Evolutionary conservation across 1,140 invertebrate genomes (phyloP).

Genomic region (Drosophila saltans): DNA sequence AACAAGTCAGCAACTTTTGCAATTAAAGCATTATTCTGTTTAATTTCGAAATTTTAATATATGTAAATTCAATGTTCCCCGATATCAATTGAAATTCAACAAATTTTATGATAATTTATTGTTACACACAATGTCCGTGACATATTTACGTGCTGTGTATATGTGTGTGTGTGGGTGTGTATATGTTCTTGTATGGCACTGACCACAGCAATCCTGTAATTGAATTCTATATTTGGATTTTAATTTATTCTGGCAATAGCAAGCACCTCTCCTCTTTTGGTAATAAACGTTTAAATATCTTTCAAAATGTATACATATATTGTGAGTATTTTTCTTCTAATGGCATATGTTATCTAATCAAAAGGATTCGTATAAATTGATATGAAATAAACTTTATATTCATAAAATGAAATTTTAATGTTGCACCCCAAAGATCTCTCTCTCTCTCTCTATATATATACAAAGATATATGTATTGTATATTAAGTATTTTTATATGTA

Average conservation of each 20-base stretch:
- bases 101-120: slow-evolving; percentile 15
- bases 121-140: slow-evolving; percentile 4
- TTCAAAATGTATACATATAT: too few species aligned
- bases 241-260: slow-evolving; percentile 1
- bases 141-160: slow-evolving; percentile 3
- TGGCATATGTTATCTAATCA: too few species aligned
- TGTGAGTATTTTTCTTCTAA: too few species aligned
- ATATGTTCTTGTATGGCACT: slow-evolving; percentile 1
- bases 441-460: too few species aligned
- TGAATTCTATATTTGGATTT: slow-evolving; percentile 7
- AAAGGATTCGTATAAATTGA: too few species aligned
- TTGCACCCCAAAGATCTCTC: too few species aligned
- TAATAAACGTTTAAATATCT: too few species aligned
- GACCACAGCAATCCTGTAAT: neutral
- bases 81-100: slow-evolving; percentile 11
- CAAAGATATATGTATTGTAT: too few species aligned
- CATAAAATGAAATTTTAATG: too few species aligned
- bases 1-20: slow-evolving; percentile 15
- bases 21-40: slow-evolving; percentile 14
- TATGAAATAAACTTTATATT: too few species aligned
- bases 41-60: neutral
- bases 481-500: too few species aligned
- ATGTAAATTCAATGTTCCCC: neutral
- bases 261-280: too few species aligned
- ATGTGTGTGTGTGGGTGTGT: neutral